Percentiles rank a stretch among this genome's conserved stretches.
These are phyloP conservation scores for Eupithecia pulchellata DNA, from an alignment of 2,888 invertebrate species.

Conservation along the genomic window DNA sequence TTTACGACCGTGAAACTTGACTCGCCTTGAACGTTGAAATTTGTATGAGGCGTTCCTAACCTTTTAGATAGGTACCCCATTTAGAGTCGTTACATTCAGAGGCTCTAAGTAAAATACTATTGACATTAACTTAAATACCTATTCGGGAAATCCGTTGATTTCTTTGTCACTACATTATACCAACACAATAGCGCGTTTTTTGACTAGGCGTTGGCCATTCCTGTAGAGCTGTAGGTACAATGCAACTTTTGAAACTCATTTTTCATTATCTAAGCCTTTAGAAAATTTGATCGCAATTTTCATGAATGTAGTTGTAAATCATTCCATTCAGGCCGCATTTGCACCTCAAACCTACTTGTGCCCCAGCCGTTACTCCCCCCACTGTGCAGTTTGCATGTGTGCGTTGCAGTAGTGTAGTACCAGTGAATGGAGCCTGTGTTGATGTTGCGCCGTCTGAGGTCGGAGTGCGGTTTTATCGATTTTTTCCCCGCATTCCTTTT, in stretches of 20 bases:
- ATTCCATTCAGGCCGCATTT: background rate
- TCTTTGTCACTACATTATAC: background rate
- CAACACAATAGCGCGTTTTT: background rate
- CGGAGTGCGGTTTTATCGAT: conserved; percentile 66
- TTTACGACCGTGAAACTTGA: conserved; percentile 7
- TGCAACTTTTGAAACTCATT: background rate
- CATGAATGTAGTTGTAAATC: background rate
- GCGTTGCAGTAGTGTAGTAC: conserved; percentile 57
- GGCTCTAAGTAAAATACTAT: background rate
- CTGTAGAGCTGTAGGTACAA: background rate
- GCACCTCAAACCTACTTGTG: background rate
- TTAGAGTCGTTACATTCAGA: conserved; percentile 5
- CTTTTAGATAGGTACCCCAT: conserved; percentile 7
- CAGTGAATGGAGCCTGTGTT: conserved; percentile 72
- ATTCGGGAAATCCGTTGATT: background rate
- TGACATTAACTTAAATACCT: background rate
- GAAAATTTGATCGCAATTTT: background rate
- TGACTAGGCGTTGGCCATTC: background rate
- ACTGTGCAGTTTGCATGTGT: conserved; percentile 53
- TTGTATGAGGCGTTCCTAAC: conserved; percentile 8
- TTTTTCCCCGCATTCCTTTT: conserved; percentile 57
- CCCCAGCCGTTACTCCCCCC: background rate
- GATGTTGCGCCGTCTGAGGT: conserved; percentile 62
- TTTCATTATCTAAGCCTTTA: background rate
- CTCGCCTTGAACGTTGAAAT: conserved; percentile 17